Base-by-base conservation (phyloP, 2,797 vertebrate species). In the Capromys pilorides region DNA sequence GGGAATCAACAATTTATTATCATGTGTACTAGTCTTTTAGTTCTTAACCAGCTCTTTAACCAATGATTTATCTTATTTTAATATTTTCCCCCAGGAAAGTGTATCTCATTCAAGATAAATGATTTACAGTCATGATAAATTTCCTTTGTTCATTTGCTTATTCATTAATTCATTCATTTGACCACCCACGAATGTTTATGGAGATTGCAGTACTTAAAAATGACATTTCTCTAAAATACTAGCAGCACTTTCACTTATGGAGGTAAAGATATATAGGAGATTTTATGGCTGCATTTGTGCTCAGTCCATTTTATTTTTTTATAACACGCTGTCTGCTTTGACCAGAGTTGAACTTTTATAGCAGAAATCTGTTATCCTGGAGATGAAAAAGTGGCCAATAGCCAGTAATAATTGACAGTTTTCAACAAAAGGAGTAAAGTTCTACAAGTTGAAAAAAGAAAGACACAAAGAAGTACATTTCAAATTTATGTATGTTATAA, bases 61-160 rank as follows among this genome's bases (percentile, higher is more conserved):
- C 49, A 90, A 91, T 69, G 61, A 88, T 97, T 98, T 78, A 97
- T 97, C 96, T 97, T 97, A 89, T 97, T 97, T 97, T 95, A 95
- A 78, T 39, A 54, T 66, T 28, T 18, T 5, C 54, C 5, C 24
- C 61, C 8, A 75, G 86, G 94, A 88, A 93, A 90, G 91, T 78
- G 79, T 19, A 86, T 3, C 97, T 95, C 95, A 97, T 87, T 96
- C 88, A 97, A 96, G 80, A 95, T 78, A 95, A 96, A 96, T 95
- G 90, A 97, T 97, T 97, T 98, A 62, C 14, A 88, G 93, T 95
- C 75, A 75, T 88, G 91, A 86, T 94, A 96, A 96, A 95, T 73
- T 85, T 57, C 59, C n/a, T 90, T 92, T 93, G 24, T 92, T 82
- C 67, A 79, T 87, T 95, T 95, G 45, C 57, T 94, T 82, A 88